Evolutionary conservation across 1,140 invertebrate species (phyloP), one percentile per base, ranked within the genome.

Genomic region (Drosophila serrata): DNA sequence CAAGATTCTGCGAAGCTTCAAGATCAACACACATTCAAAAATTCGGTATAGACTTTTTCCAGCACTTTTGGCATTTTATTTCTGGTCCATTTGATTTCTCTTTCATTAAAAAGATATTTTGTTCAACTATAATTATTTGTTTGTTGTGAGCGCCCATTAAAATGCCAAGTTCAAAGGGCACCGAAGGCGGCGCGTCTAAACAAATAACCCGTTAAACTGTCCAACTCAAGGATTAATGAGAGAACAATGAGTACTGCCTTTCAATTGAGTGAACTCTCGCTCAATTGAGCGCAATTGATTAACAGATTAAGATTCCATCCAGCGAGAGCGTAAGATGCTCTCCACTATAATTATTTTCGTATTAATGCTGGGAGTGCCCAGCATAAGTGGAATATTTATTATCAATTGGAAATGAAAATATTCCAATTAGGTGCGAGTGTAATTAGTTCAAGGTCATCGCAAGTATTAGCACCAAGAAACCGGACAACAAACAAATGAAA

Each of bases 211-310:
- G 81, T 87, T 74, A 46, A 70, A 57, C 68, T 43, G 33, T 77
- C 55, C 53, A 68, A 46, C 81, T 88, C 76, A 84, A 90, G 85
- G 84, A 87, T 84, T 87, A 88, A 79, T 88, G 75, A 60, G 53
- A 51, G 63, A 79, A 45, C 65, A 46, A 53, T 39, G 48, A 59
- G 68, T 55, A 12, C 35, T 58, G 48, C 49, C 40, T 11, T 51
- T 76, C 56, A 79, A 87, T 87, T 87, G 79, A 87, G 82, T 82
- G 79, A 82, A 59, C 60, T 53, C 40, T 70, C 43, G 63, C 49
- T 64, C 61, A 37, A 90, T 75, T 90, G 84, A 88, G 84, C 81
- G 59, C 72, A 80, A 78, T 80, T 67, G 84, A 87, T 87, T 87
- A 87, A 84, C 46, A 77, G 84, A 88, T 90, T 90, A 88, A 78